A percentile compares a stretch with the other conserved stretches of the same genome.
phyloP scores from a whole-genome alignment of 2,113 vertebrate species.

The Anguilla rostrata region DNA sequence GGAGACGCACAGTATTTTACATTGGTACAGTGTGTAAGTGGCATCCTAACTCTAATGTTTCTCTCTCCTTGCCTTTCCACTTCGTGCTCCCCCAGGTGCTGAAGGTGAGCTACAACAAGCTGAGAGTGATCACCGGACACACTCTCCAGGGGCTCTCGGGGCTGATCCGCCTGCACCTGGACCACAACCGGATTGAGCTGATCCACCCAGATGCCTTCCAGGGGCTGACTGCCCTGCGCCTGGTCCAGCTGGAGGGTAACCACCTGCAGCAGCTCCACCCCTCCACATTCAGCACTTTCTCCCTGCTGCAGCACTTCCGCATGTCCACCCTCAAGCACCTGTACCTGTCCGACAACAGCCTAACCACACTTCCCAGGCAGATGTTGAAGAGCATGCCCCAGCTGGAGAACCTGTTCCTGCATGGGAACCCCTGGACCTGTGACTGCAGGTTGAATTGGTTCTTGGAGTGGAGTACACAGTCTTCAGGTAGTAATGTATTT shows the following conservation, averaged over 20 bases:
- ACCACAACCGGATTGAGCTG: constrained; percentile 86
- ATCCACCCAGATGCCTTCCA: constrained; percentile 84
- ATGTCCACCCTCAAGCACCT: constrained; percentile 84
- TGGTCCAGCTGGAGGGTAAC: constrained; percentile 90
- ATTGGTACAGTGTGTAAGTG: too few relatives aligned
- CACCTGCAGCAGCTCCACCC: constrained; percentile 80
- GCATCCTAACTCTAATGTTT: neutral
- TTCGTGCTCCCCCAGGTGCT: constrained; percentile 70
- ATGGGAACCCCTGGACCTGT: constrained; percentile 88
- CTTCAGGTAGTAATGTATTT: constrained; percentile 66
- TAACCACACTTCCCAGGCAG: constrained; percentile 65
- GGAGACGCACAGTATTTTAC: too few relatives aligned
- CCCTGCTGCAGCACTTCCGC: constrained; percentile 72
- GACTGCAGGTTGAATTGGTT: constrained; percentile 82
- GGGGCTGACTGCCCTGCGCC: constrained; percentile 78
- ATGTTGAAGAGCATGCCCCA: constrained; percentile 72
- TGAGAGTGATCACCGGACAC: constrained; percentile 67
- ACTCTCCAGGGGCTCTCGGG: constrained; percentile 77
- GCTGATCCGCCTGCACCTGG: constrained; percentile 80
- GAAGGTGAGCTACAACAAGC: constrained; percentile 92
- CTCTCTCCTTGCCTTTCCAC: neutral
- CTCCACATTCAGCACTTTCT: constrained; percentile 79
- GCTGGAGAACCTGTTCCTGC: constrained; percentile 84
- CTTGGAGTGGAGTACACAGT: constrained; percentile 67
- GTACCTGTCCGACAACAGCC: constrained; percentile 81